Evolutionary conservation across 1,140 invertebrate species (phyloP).

Genomic region (Panonychus citri): DNA sequence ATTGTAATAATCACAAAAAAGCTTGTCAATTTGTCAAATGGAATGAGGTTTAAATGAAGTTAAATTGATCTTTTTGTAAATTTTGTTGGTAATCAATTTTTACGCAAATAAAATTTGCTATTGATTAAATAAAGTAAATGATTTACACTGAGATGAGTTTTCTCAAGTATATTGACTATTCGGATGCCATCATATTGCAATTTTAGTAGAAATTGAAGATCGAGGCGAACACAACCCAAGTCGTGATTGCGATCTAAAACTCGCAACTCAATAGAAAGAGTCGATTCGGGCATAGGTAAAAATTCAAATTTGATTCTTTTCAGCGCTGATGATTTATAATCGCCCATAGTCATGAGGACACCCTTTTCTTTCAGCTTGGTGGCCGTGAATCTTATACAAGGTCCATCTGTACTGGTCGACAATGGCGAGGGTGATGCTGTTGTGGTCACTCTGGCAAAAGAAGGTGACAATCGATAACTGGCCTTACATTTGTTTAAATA

Average conservation of each 20-base stretch:
- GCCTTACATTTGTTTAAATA: neutral
- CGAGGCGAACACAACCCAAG: neutral
- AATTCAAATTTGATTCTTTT: neutral
- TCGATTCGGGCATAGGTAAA: neutral
- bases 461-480: neutral
- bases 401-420: neutral
- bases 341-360: neutral
- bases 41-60: too few species aligned
- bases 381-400: neutral
- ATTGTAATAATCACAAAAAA: too few species aligned
- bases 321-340: neutral
- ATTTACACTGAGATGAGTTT: neutral
- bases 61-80: too few species aligned
- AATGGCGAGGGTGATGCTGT: neutral
- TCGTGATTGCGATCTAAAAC: neutral
- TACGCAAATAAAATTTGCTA: neutral
- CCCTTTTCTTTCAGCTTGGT: neutral
- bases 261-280: neutral
- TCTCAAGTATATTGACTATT: neutral
- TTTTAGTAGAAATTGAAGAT: neutral
- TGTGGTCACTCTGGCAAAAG: neutral
- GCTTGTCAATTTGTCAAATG: too few species aligned
- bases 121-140: neutral
- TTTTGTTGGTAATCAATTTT: neutral
- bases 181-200: neutral